A percentile compares a stretch with the other conserved stretches of the same genome.
Evolutionary conservation across 2,888 invertebrate species (phyloP).

Genomic region (Nematopogon swammerdamellus): DNA sequence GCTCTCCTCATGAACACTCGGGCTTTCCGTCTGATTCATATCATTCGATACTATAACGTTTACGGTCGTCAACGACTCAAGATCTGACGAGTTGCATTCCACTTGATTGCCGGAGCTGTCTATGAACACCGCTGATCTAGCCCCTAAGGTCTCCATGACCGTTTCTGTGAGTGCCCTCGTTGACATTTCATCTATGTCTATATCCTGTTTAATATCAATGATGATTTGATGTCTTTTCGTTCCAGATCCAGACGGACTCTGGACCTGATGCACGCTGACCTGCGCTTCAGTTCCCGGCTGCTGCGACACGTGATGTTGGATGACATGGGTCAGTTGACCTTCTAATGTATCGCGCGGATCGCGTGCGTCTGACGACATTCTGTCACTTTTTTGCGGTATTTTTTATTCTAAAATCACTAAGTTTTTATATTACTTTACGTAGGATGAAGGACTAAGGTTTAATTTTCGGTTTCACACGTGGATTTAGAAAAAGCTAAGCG

Average conservation of each 20-base stretch:
- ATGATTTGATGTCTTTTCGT: slow-evolving; percentile 48
- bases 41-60: slow-evolving; percentile 49
- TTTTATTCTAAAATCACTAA: slow-evolving; percentile 17
- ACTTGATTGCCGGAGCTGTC: slow-evolving; percentile 30
- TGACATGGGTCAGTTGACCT: slow-evolving; percentile 40
- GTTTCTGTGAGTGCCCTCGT: slow-evolving; percentile 48
- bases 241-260: slow-evolving; percentile 35
- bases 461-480: too few species aligned
- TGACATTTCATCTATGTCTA: slow-evolving; percentile 37
- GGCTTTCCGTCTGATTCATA: slow-evolving; percentile 21
- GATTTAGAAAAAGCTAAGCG: slow-evolving; percentile 1
- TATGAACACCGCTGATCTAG: slow-evolving; percentile 44
- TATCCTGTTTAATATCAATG: slow-evolving; percentile 48
- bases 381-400: slow-evolving; percentile 13
- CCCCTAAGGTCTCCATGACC: slow-evolving; percentile 49
- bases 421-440: background rate
- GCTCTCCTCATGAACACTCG: slow-evolving; percentile 21
- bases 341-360: slow-evolving; percentile 30
- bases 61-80: slow-evolving; percentile 45
- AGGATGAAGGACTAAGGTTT: background rate
- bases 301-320: slow-evolving; percentile 37
- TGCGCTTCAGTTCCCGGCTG: slow-evolving; percentile 38
- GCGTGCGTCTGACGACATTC: too few species aligned
- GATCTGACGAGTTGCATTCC: slow-evolving; percentile 28
- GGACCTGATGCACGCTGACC: slow-evolving; percentile 47